These are phyloP conservation scores for Drosophila fulvimacula DNA, from an alignment of 2,888 invertebrate species.

Conservation along the genomic window DNA sequence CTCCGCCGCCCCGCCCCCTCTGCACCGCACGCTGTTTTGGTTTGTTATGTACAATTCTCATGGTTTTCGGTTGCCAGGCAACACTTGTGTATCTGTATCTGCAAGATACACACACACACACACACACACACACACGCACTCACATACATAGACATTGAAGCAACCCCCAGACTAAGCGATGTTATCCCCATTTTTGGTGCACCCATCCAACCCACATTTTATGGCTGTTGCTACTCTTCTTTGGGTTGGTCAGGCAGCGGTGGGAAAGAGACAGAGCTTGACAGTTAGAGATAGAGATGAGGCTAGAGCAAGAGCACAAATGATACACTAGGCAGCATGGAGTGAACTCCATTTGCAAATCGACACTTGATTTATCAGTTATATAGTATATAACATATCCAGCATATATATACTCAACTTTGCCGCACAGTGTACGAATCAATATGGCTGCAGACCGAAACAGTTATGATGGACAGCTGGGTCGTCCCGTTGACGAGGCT, in stretches of 20 bases:
- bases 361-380: not conserved
- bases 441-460: slow-evolving; percentile 37
- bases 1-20: not conserved
- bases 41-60: slow-evolving; percentile 81
- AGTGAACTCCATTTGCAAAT: not conserved
- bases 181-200: slow-evolving; percentile 56
- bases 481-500: not conserved
- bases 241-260: slow-evolving; percentile 46
- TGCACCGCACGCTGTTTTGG: slow-evolving; percentile 58
- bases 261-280: not conserved
- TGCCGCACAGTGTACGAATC: slow-evolving; percentile 38
- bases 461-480: slow-evolving; percentile 25
- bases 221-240: slow-evolving; percentile 25
- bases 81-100: slow-evolving; percentile 69
- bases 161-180: slow-evolving; percentile 53
- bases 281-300: not conserved
- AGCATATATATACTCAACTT: not conserved
- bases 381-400: too few relatives aligned
- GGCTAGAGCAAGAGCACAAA: not conserved
- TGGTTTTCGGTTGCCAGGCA: slow-evolving; percentile 73
- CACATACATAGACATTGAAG: slow-evolving; percentile 12
- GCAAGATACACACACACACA: slow-evolving; percentile 51
- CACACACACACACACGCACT: slow-evolving; percentile 13
- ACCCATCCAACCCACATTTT: not conserved
- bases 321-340: slow-evolving; percentile 6